Base-by-base conservation (phyloP, 1,140 invertebrate genomes). In the Platyura marginata region DNA sequence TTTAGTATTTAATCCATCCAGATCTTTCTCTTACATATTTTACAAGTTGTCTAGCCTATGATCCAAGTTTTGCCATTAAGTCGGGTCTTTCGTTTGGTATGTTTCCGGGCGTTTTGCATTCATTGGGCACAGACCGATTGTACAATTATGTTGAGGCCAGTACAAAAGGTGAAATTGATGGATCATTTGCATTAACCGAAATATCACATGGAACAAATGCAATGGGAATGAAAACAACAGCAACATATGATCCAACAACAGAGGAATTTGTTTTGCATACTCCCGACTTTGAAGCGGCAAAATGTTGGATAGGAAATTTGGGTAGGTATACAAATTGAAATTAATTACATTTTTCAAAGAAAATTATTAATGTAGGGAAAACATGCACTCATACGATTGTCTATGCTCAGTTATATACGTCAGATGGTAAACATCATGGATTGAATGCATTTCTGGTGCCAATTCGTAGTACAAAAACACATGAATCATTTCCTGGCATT, bases 141-240 rank as follows among this genome's bases (percentile, higher is more conserved):
- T 58, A 65, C 22, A 59, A 72, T 20, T 68, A 74, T 53, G 53
- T 79, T 11, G 68, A 74, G 6, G 69, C 70, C 45, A 57, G 66
- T n/a, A 59, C 70, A 32, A 62, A 67, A 21, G 66, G 65, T 13
- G 58, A 69, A 45, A 75, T 77, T 36, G 47, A 61, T 44, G 81
- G 82, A n/a, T 84, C 79, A 52, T 89, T 86, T 62, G 79, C 80
- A 1, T 57, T 92, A 1, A 91, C 86, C 1, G 87, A 92, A 63
- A 70, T 91, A n/a, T 72, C 76, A 4, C 87, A 91, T 64, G 87
- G 87, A 3, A 85, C 81, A 16, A 90, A 92, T 55, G 81, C 81
- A 3, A 77, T 79, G 58, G 77, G 74, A 22, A 79, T 91, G 74
- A 70, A 76, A 44, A 91, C 87, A 1, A 80, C 75, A 1, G 86